A percentile compares a stretch with the other conserved stretches of the same genome.
These are phyloP conservation scores for Fistularia commersonii DNA, from an alignment of 2,797 vertebrate species.

Conservation along the genomic window DNA sequence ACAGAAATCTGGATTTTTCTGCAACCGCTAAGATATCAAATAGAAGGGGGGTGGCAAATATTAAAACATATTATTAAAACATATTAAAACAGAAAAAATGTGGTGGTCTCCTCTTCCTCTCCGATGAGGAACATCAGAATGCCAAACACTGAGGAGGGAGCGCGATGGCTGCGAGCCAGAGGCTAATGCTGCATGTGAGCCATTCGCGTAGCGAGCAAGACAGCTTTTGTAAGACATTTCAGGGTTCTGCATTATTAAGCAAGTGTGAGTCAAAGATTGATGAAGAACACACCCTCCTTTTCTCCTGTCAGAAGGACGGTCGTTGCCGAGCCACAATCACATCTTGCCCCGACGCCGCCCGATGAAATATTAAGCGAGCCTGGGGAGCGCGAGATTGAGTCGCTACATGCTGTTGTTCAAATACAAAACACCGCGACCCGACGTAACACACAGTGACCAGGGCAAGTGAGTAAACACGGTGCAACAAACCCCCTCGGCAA, in stretches of 20 bases:
- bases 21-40: slow-evolving; percentile 2
- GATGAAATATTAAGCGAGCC: slow-evolving; percentile 54
- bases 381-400: slow-evolving; percentile 9
- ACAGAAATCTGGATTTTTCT: not conserved
- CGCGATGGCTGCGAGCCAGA: slow-evolving; percentile 28
- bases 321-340: slow-evolving; percentile 18
- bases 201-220: slow-evolving; percentile 28
- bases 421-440: slow-evolving; percentile 27
- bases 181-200: slow-evolving; percentile 22
- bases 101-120: slow-evolving; percentile 2
- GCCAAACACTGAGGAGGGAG: slow-evolving; percentile 10
- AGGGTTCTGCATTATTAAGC: slow-evolving; percentile 58
- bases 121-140: slow-evolving; percentile 7
- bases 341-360: slow-evolving; percentile 30
- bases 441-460: slow-evolving; percentile 11
- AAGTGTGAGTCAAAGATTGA: slow-evolving; percentile 57
- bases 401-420: slow-evolving; percentile 22
- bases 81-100: slow-evolving; percentile 3
- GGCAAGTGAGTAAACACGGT: slow-evolving; percentile 6
- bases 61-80: not conserved
- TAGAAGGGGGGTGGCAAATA: not conserved
- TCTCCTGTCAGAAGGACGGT: slow-evolving; percentile 24
- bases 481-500: not conserved
- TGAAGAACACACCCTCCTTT: slow-evolving; percentile 48
- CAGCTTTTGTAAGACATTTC: slow-evolving; percentile 58